phyloP scores from a whole-genome alignment of 2,888 invertebrate species.

The Atrina japonica region DNA sequence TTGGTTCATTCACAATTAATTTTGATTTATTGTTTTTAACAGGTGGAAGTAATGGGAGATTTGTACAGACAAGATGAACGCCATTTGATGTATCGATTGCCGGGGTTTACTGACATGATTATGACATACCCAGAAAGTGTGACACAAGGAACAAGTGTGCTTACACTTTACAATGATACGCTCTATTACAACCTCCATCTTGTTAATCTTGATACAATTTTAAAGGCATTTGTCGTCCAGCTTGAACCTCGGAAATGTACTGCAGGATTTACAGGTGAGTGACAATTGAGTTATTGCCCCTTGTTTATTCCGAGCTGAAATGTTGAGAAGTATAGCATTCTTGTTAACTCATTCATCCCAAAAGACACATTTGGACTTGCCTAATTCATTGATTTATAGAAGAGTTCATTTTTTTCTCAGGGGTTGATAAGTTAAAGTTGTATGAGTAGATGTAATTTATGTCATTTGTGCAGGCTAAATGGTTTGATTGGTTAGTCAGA shows the following conservation, averaged over 20 bases:
- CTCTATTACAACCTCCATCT: constrained; percentile 69
- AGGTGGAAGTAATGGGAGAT: constrained; percentile 67
- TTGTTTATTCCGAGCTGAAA: too few species aligned
- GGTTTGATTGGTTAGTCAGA: too few species aligned
- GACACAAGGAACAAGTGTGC: constrained; percentile 63
- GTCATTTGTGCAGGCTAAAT: too few species aligned
- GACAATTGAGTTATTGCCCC: background rate
- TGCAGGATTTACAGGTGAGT: constrained; percentile 49
- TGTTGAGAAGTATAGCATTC: too few species aligned
- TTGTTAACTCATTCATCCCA: too few species aligned
- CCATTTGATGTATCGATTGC: constrained; percentile 68
- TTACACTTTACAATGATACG: constrained; percentile 61
- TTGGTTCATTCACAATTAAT: too few species aligned
- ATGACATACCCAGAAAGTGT: constrained; percentile 70
- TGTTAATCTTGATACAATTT: constrained; percentile 60
- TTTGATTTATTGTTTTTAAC: constrained; percentile 18
- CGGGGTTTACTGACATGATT: constrained; percentile 62
- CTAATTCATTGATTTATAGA: too few species aligned
- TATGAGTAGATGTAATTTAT: too few species aligned
- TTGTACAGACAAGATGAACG: constrained; percentile 58
- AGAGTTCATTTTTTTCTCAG: too few species aligned
- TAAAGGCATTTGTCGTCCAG: constrained; percentile 63
- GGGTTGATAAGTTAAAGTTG: too few species aligned
- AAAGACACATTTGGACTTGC: too few species aligned
- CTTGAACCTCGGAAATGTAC: constrained; percentile 58